Conservation (phyloP, 2,888 invertebrate species). For the Cheilosia vulpina region DNA sequence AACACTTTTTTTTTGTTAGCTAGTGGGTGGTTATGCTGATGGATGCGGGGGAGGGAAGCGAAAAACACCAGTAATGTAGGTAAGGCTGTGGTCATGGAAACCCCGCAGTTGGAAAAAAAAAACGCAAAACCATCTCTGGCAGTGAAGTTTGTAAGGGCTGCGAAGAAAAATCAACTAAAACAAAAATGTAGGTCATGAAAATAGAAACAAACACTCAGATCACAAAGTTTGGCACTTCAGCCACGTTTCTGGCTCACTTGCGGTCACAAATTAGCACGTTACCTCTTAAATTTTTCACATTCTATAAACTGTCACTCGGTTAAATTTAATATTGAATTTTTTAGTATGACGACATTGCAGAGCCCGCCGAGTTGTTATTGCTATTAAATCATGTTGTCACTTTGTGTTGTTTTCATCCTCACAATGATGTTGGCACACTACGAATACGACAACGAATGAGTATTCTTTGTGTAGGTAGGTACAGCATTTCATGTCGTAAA, state of each 20-base stretch:
- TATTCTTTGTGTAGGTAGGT: not conserved
- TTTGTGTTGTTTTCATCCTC: constrained; percentile 20
- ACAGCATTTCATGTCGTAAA: constrained; percentile 22
- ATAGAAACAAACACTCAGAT: not conserved
- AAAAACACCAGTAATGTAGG: constrained; percentile 4
- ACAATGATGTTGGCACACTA: not conserved
- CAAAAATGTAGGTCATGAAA: constrained; percentile 10
- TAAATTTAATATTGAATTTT: not conserved
- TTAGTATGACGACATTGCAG: constrained; percentile 20
- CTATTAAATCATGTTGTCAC: constrained; percentile 35
- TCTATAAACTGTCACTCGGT: not conserved
- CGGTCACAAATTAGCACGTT: constrained; percentile 10
- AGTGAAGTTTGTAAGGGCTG: constrained; percentile 6
- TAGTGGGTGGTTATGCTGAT: constrained; percentile 8
- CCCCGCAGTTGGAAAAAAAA: constrained; percentile 12
- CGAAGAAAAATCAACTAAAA: not conserved
- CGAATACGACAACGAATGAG: constrained; percentile 7
- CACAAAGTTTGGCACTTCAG: not conserved
- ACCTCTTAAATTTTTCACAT: not conserved
- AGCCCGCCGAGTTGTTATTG: constrained; percentile 15
- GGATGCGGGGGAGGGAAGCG: constrained; percentile 8
- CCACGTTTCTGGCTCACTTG: constrained; percentile 2
- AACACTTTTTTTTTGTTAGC: constrained; percentile 1
- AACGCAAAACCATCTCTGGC: not conserved
- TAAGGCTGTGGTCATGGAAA: constrained; percentile 39